A percentile compares a stretch with the other conserved stretches of the same genome.
phyloP scores from a whole-genome alignment of 2,113 vertebrate genomes.

The Kryptolebias marmoratus region DNA sequence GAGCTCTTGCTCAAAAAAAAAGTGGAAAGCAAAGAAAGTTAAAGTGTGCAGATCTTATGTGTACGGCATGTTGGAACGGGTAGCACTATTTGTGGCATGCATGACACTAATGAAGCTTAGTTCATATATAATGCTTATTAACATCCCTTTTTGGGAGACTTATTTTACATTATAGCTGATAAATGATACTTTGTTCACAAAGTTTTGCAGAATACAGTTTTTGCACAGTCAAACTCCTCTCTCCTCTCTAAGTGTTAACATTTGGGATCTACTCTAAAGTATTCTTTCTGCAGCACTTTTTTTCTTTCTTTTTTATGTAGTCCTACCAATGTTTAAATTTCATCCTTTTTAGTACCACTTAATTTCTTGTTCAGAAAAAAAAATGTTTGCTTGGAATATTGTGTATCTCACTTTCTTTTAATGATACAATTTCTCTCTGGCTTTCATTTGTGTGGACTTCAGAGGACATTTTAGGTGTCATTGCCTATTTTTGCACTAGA shows the following conservation, averaged over 20 bases:
- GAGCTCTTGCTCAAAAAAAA: constrained; percentile 36
- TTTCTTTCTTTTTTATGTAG: too few species aligned
- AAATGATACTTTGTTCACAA: not conserved
- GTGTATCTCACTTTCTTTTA: too few species aligned
- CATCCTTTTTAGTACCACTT: too few species aligned
- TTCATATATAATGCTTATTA: constrained; percentile 1
- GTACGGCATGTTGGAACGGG: constrained; percentile 13
- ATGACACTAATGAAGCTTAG: constrained; percentile 8
- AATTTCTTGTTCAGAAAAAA: too few species aligned
- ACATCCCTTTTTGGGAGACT: not conserved
- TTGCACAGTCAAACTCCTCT: too few species aligned
- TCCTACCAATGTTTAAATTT: too few species aligned
- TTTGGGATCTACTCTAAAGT: too few species aligned
- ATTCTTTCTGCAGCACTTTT: too few species aligned
- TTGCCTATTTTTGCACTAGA: too few species aligned
- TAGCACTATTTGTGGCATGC: constrained; percentile 29
- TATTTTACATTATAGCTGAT: not conserved
- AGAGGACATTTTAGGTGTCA: too few species aligned
- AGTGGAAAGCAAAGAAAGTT: constrained; percentile 48
- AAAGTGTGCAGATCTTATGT: constrained; percentile 33
- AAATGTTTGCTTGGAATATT: too few species aligned
- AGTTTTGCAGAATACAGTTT: not conserved
- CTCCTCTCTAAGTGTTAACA: too few species aligned
- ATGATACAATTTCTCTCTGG: not conserved
- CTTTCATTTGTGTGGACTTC: not conserved